Conservation (phyloP, 2,113 vertebrate species). For the Dolichallabes microphthalmus region DNA sequence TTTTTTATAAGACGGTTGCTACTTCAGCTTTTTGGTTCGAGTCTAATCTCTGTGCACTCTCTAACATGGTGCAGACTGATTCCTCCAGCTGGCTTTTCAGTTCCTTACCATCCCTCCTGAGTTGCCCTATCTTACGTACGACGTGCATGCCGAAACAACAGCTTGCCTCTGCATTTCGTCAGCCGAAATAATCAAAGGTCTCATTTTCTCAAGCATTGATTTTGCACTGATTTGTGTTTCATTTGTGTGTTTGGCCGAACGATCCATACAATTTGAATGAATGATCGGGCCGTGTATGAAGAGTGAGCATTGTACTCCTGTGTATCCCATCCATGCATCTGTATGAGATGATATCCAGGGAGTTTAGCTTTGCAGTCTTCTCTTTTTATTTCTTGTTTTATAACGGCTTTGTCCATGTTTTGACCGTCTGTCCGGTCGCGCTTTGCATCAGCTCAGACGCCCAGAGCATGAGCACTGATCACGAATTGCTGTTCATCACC, state of each 20-base stretch:
- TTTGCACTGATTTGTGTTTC: slow-evolving; percentile 40
- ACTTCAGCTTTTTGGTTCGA: neutral
- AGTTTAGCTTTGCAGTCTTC: neutral
- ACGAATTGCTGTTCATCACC: slow-evolving; percentile 25
- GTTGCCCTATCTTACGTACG: slow-evolving; percentile 11
- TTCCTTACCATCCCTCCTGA: neutral
- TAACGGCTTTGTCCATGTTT: slow-evolving; percentile 13
- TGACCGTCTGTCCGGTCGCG: neutral
- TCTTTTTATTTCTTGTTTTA: neutral
- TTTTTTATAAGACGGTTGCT: neutral
- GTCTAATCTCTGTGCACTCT: slow-evolving; percentile 12
- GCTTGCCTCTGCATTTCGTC: slow-evolving; percentile 49
- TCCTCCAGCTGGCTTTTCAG: too few species aligned
- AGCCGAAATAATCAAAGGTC: slow-evolving; percentile 38
- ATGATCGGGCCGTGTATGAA: neutral
- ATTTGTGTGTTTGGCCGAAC: slow-evolving; percentile 31
- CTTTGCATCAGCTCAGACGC: slow-evolving; percentile 19
- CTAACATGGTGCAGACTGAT: neutral
- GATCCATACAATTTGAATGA: neutral
- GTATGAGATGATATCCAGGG: neutral
- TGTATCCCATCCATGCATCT: slow-evolving; percentile 24
- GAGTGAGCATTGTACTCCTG: slow-evolving; percentile 14
- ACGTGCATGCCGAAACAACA: slow-evolving; percentile 47
- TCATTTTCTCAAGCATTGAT: slow-evolving; percentile 42
- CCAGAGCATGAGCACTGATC: slow-evolving; percentile 6